Base-by-base conservation (phyloP, 1,140 invertebrate species). In the Mylabris phalerata region DNA sequence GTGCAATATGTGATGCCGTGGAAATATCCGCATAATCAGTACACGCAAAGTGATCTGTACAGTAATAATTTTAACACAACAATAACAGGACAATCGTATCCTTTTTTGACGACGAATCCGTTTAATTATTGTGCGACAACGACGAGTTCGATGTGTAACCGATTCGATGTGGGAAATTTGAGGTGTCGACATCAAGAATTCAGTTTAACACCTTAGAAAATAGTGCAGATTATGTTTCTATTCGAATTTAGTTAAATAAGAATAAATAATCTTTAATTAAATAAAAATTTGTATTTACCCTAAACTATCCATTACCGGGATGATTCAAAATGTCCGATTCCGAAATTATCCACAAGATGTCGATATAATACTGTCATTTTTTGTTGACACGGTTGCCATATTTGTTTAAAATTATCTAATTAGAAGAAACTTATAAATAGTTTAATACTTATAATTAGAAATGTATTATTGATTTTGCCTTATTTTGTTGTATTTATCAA, bases 1-100 rank as follows among this genome's bases (percentile, higher is more conserved):
- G 10, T 72, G 27, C 71, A 71, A 50, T 72, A 71, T 52, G 62
- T 71, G 13, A 61, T 72, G 62, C 71, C 71, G 5, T 72, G 71
- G 71, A 72, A 72, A 59, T 71, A 64, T 54, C 56, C 69, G 4
- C 67, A 71, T 43, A 46, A 61, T 9, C 66, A 68, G 44, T 69
- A 70, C 50, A 52, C 60, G 25, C 65, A 69, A 55, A 59, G 63
- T 9, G 71, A 72, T 41, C 48, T 71, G 11, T 71, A 72, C 46
- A 45, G 60, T 4, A 67, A 60, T 59, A 68, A 58, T 49, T 57
- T 70, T 41, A 64, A 54, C 51, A 59, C 55, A n/a, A 7, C 57
- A 5, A 26, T 61, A 41, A 55, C 39, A 27, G 57, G 57, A 41
- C 63, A 66, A 61, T 50, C 59, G n/a, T 70, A 65, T 63, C 55